phyloP scores from a whole-genome alignment of 2,888 invertebrate genomes.

The Microdon myrmicae region DNA sequence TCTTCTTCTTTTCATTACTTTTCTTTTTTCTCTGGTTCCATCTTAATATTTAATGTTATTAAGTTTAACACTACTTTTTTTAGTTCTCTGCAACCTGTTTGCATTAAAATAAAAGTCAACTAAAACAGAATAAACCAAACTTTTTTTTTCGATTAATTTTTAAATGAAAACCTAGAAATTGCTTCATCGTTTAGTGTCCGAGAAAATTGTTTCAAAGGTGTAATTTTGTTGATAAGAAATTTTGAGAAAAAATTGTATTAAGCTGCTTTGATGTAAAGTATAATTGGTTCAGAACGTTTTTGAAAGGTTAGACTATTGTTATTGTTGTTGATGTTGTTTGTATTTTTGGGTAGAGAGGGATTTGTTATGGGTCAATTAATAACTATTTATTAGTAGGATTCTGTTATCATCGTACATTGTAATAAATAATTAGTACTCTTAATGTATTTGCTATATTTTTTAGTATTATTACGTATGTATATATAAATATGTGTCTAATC shows the following conservation, averaged over 20 bases:
- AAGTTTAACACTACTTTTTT: neutral
- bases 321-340: constrained; percentile 13
- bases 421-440: constrained; percentile 52
- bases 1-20: constrained; percentile 5
- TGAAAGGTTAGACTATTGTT: constrained; percentile 61
- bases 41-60: constrained; percentile 13
- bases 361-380: constrained; percentile 14
- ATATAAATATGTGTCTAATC: constrained; percentile 59
- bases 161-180: constrained; percentile 1
- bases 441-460: constrained; percentile 31
- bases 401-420: constrained; percentile 37
- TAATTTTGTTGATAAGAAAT: constrained; percentile 32
- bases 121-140: neutral
- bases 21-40: no score
- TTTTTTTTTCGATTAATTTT: neutral
- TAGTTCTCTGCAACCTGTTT: constrained; percentile 38
- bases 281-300: constrained; percentile 63
- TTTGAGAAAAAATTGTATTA: constrained; percentile 9
- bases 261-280: constrained; percentile 19
- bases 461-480: constrained; percentile 55
- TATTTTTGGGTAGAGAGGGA: constrained; percentile 1
- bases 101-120: constrained; percentile 20
- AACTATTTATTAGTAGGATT: constrained; percentile 1
- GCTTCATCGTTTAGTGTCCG: constrained; percentile 17
- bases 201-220: constrained; percentile 47